Evolutionary conservation across 2,888 invertebrate species (phyloP).

Genomic region (Cosmorhoe ocellata): DNA sequence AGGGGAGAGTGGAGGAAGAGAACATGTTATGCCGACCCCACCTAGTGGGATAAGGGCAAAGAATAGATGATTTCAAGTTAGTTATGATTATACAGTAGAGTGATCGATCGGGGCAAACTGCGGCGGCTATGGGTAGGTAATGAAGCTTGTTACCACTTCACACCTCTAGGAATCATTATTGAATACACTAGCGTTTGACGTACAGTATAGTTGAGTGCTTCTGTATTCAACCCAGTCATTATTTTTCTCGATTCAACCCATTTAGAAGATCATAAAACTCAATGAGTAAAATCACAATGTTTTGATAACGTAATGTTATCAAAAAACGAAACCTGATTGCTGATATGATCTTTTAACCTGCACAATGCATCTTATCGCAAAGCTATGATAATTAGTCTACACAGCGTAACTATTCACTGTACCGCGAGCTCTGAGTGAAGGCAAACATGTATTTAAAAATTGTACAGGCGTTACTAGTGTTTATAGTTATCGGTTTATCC

Average conservation of each 20-base stretch:
- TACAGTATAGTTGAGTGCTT: too few relatives aligned
- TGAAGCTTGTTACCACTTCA: conserved; percentile 9
- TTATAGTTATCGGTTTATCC: conserved; percentile 38
- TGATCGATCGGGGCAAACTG: conserved; percentile 6
- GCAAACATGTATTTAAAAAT: conserved; percentile 31
- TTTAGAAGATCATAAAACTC: too few relatives aligned
- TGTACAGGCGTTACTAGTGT: conserved; percentile 33
- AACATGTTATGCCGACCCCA: too few relatives aligned
- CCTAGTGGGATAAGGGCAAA: too few relatives aligned
- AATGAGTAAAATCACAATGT: too few relatives aligned
- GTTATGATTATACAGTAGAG: conserved; percentile 4
- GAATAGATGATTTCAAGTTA: not conserved
- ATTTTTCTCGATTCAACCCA: too few relatives aligned
- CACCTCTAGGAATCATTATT: too few relatives aligned
- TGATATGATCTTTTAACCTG: not conserved
- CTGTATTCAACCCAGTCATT: too few relatives aligned
- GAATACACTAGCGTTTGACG: too few relatives aligned
- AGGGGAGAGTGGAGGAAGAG: too few relatives aligned
- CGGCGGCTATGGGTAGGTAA: conserved; percentile 6
- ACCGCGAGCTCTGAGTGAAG: conserved; percentile 15
- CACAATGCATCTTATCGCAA: not conserved
- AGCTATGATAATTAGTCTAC: not conserved
- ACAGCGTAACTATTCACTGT: not conserved
- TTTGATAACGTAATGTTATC: too few relatives aligned
- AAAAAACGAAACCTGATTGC: too few relatives aligned